A percentile compares a stretch with the other conserved stretches of the same genome.
Evolutionary conservation across 2,797 vertebrate genomes (phyloP).

Genomic region (Alectoris magna): DNA sequence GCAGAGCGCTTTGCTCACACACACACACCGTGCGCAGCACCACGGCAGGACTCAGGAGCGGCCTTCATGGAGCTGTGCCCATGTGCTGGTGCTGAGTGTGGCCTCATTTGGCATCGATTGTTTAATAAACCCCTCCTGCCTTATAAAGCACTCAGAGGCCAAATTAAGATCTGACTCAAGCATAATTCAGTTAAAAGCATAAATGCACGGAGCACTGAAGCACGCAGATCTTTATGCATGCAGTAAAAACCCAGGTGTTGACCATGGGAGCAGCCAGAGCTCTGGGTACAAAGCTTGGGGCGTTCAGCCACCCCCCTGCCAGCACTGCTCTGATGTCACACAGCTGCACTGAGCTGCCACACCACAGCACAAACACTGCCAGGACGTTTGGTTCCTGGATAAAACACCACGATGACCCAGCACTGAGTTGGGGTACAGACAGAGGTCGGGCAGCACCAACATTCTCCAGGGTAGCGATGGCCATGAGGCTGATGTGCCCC

Average conservation of each 20-base stretch:
- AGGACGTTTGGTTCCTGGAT: rapidly evolving
- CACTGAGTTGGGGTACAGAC: rapidly evolving
- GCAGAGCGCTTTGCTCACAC: rapidly evolving
- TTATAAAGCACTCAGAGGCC: not conserved
- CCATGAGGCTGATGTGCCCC: too few relatives aligned
- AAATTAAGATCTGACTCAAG: not conserved
- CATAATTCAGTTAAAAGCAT: not conserved
- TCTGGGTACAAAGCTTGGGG: not conserved
- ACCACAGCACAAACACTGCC: rapidly evolving
- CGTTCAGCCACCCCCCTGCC: not conserved
- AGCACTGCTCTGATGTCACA: not conserved
- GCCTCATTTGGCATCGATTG: not conserved
- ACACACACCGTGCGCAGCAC: rapidly evolving
- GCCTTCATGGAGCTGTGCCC: not conserved
- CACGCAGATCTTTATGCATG: not conserved
- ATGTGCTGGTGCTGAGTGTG: rapidly evolving
- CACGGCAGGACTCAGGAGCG: not conserved
- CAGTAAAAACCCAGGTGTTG: not conserved
- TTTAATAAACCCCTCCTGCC: not conserved
- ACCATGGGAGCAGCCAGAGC: not conserved
- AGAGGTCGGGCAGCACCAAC: rapidly evolving
- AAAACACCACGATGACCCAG: not conserved
- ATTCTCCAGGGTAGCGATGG: not conserved
- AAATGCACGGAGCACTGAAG: not conserved
- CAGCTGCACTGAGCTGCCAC: not conserved